These are phyloP conservation scores for Neopipo cinnamomea DNA, from an alignment of 2,113 vertebrate genomes.

Conservation along the genomic window DNA sequence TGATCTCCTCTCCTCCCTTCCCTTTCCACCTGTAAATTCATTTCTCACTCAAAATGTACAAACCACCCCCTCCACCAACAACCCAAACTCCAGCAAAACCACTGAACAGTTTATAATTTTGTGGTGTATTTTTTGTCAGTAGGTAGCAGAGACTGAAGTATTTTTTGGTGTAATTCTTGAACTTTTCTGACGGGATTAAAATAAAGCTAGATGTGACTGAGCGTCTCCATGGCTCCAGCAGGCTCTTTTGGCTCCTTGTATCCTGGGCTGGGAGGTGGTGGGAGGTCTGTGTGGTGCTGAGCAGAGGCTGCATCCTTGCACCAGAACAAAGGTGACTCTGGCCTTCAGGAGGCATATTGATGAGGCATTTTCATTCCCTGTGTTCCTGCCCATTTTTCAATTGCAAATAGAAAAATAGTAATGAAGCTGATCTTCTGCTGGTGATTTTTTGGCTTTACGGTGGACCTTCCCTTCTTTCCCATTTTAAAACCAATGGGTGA, in stretches of 20 bases:
- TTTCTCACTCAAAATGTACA: slow-evolving; percentile 72
- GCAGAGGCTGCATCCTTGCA: not conserved
- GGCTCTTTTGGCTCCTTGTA: not conserved
- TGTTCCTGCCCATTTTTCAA: not conserved
- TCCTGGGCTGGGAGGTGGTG: not conserved
- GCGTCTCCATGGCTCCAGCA: not conserved
- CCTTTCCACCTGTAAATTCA: slow-evolving; percentile 78
- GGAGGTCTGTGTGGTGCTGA: not conserved
- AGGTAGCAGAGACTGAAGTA: slow-evolving; percentile 86
- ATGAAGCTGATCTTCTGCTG: not conserved
- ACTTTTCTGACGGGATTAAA: slow-evolving; percentile 83
- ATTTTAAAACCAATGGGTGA: not conserved
- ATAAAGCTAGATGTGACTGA: slow-evolving; percentile 86
- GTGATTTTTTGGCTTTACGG: not conserved
- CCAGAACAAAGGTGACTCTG: not conserved
- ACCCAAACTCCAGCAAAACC: slow-evolving; percentile 61
- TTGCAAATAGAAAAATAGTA: not conserved
- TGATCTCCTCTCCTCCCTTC: slow-evolving; percentile 33
- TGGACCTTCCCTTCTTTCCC: not conserved
- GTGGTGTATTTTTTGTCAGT: slow-evolving; percentile 86
- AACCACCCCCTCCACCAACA: slow-evolving; percentile 41
- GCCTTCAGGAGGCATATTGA: not conserved
- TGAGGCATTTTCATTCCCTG: not conserved
- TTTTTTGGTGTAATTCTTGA: slow-evolving; percentile 86
- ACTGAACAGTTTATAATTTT: slow-evolving; percentile 81